Evolutionary conservation across 1,140 invertebrate species (phyloP).

Genomic region (Cardiocondyla obscurior): DNA sequence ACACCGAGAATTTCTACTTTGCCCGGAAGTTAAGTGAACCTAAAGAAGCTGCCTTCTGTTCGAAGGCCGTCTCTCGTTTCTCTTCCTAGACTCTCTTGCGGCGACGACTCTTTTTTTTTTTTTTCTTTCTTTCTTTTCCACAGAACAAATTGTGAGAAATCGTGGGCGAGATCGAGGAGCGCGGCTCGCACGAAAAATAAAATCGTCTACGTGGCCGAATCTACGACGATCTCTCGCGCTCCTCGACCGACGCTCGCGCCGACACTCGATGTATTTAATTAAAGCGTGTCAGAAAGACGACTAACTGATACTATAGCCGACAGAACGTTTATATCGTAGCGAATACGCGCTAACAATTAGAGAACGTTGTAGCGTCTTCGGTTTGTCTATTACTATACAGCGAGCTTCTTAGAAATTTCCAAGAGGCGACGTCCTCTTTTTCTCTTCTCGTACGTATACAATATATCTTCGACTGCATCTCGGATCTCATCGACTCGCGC

Average conservation of each 20-base stretch:
- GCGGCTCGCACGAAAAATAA: conserved; percentile 22
- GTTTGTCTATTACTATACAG: conserved; percentile 43
- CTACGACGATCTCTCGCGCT: background rate
- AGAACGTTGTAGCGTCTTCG: conserved; percentile 23
- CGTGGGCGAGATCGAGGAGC: background rate
- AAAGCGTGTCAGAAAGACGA: conserved; percentile 22
- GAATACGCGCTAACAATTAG: conserved; percentile 34
- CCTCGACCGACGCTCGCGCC: background rate
- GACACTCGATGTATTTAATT: conserved; percentile 11
- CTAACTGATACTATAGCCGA: background rate
- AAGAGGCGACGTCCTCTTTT: background rate
- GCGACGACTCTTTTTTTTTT: background rate
- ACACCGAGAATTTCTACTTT: background rate
- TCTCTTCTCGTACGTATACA: conserved; percentile 12
- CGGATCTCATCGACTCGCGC: conserved; percentile 44
- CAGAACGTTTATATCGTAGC: conserved; percentile 40
- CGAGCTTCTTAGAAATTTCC: conserved; percentile 42
- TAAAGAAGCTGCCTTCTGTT: conserved; percentile 10
- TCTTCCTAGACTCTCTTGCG: background rate
- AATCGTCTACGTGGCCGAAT: background rate
- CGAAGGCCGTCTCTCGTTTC: background rate
- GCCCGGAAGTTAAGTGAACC: background rate
- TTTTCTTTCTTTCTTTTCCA: background rate
- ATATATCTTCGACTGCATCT: conserved; percentile 42
- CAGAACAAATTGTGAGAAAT: background rate